Conservation (phyloP, 1,140 invertebrate species). For the Aphelenchoides besseyi region DNA sequence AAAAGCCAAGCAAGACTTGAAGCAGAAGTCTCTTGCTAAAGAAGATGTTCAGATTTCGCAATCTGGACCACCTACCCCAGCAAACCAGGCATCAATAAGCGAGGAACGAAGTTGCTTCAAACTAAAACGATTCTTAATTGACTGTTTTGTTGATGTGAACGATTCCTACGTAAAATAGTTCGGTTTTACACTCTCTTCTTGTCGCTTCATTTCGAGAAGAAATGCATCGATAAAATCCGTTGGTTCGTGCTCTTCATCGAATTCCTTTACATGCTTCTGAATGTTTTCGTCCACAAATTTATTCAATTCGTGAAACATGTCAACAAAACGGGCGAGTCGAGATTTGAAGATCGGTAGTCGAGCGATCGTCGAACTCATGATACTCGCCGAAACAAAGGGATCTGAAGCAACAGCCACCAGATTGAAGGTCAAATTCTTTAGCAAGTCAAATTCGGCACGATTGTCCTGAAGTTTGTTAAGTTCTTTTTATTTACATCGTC, state of each 20-base stretch:
- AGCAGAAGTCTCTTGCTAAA: conserved; percentile 29
- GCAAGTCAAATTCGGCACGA: conserved; percentile 11
- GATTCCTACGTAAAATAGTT: conserved; percentile 3
- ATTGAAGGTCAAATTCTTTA: neutral
- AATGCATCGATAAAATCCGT: conserved; percentile 17
- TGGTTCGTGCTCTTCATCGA: neutral
- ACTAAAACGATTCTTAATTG: conserved; percentile 10
- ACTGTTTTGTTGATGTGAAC: neutral
- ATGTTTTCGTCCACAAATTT: conserved; percentile 11
- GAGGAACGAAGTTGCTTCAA: neutral
- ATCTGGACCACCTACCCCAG: too few species aligned
- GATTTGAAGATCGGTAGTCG: neutral
- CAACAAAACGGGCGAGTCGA: neutral
- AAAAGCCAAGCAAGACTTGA: conserved; percentile 26
- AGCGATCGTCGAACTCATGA: neutral
- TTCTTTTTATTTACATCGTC: too few species aligned
- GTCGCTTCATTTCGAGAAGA: conserved; percentile 9
- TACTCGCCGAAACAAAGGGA: neutral
- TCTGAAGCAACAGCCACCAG: neutral
- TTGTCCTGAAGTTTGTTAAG: neutral
- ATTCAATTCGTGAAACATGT: conserved; percentile 14
- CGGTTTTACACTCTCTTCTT: neutral
- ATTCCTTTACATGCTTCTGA: neutral
- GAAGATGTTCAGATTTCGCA: too few species aligned
- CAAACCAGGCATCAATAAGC: conserved; percentile 21